These are phyloP conservation scores for Hymenopus coronatus DNA, from an alignment of 2,888 invertebrate genomes.

Conservation along the genomic window DNA sequence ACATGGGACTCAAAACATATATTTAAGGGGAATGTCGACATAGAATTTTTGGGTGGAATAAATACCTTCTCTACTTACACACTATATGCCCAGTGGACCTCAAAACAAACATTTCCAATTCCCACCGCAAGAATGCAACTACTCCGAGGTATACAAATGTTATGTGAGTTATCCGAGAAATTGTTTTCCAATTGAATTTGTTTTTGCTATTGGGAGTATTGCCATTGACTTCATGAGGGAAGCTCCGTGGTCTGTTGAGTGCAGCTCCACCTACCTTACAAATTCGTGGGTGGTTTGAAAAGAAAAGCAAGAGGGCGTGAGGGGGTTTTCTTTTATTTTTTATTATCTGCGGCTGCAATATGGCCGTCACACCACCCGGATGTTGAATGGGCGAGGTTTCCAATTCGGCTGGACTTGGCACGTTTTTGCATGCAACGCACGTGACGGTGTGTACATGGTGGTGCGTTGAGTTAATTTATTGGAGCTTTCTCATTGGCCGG, in stretches of 20 bases:
- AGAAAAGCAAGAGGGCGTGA: neutral
- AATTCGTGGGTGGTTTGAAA: neutral
- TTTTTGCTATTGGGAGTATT: neutral
- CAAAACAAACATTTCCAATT: no score
- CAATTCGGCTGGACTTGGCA: neutral
- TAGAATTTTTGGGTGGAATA: no score
- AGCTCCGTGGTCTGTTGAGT: neutral
- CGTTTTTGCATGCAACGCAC: neutral
- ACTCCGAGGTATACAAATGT: no score
- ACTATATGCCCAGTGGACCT: no score
- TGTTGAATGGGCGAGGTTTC: neutral
- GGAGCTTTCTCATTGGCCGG: slow-evolving; percentile 16
- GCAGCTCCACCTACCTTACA: neutral
- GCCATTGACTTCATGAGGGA: neutral
- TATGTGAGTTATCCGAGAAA: no score
- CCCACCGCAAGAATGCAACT: no score
- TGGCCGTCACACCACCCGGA: neutral
- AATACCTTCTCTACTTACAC: no score
- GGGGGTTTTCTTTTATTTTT: neutral
- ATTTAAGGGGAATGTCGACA: no score
- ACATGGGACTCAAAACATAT: no score
- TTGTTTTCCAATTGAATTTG: neutral
- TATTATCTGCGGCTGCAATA: neutral
- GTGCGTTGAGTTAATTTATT: slow-evolving; percentile 17
- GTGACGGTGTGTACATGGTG: neutral